Evolutionary conservation across 23 tunicate genomes (phyloP), one percentile per base, ranked within the genome.

Genomic region (Trididemnum nubilum): DNA sequence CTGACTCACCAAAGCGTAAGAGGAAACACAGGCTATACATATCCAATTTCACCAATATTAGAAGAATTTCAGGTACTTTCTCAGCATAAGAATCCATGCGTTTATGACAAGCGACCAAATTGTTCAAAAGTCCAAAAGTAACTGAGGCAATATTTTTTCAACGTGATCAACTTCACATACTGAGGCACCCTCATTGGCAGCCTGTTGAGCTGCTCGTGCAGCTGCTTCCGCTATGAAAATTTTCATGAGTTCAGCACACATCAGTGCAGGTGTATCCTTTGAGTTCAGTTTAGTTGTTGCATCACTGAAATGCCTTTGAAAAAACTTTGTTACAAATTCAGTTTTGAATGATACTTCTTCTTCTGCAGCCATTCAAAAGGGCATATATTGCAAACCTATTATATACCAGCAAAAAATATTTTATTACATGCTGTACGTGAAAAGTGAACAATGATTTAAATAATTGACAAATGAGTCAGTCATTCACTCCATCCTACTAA

Each of bases 121-220:
- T n/a, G n/a, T n/a, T 70, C 38, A 85, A 35, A 91, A 91, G 65
- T 91, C 97, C 58, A 91, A 59, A 25, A 86, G 59, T 23, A 91
- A 73, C 38, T 91, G 97, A 15, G 97, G 97, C 27, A 91, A 67
- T 31, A 91, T 77, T 52, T 91, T 91, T 51, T 91, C 97, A 59
- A 91, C 51, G 64, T 91, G 97, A n/a, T 86, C 97, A 1, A 91
- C 85, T 31, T 91, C 91, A 72, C 90, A 86, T 4, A 77, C 66
- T 15, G 74, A 23, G 5, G 90, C 85, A 40, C 70, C 87, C 63
- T 91, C 97, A 32, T 82, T 76, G 31, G 60, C 50, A 18, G 87
- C 86, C 65, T 91, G 97, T 2, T 66, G 49, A 19, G 97, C 97
- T 2, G 90, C 90, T 34, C 97, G 58, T 21, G 77, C 58, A 34